Conservation (phyloP, 2,888 invertebrate genomes). For the Drosophila lacicola region DNA sequence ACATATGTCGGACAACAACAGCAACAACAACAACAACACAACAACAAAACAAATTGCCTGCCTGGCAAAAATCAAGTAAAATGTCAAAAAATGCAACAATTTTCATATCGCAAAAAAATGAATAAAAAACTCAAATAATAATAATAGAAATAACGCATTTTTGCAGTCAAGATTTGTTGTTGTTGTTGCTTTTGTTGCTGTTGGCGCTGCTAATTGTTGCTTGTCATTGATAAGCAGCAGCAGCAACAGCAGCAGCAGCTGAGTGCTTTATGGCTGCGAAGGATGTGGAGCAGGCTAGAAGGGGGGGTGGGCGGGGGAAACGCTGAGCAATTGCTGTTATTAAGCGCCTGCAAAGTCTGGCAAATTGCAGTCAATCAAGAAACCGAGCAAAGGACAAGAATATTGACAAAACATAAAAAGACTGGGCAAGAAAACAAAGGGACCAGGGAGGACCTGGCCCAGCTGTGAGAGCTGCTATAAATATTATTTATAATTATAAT, state of each 20-base stretch:
- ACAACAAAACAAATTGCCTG: constrained; percentile 63
- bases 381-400: background rate
- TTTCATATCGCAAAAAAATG: constrained; percentile 40
- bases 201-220: constrained; percentile 57
- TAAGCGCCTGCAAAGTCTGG: constrained; percentile 44
- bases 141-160: constrained; percentile 45
- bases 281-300: background rate
- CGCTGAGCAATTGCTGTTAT: constrained; percentile 39
- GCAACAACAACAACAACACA: constrained; percentile 26
- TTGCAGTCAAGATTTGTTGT: constrained; percentile 18
- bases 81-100: constrained; percentile 67
- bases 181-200: constrained; percentile 32
- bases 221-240: constrained; percentile 61
- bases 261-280: constrained; percentile 28
- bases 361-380: background rate
- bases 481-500: too few relatives aligned
- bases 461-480: too few relatives aligned
- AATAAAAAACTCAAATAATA: constrained; percentile 22
- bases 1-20: constrained; percentile 62
- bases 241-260: constrained; percentile 39
- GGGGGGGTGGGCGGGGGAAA: background rate
- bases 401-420: background rate
- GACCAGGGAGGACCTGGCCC: too few relatives aligned
- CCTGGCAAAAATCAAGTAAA: constrained; percentile 68
- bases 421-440: background rate